Evolutionary conservation across 2,113 vertebrate species (phyloP), one percentile per base, ranked within the genome.

Genomic region (Pheucticus melanocephalus): DNA sequence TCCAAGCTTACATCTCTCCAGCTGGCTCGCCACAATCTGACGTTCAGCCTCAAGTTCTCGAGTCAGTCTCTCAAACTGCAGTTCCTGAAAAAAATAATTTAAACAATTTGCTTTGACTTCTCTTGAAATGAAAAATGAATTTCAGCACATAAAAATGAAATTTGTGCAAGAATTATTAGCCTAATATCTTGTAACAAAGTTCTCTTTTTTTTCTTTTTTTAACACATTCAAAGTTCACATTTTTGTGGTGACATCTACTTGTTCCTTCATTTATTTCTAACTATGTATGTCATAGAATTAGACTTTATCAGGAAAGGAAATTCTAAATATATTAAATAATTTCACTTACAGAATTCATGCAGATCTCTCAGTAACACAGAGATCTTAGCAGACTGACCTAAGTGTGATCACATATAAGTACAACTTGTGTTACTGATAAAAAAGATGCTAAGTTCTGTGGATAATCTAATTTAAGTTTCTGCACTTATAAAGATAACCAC

Each of bases 1-100:
- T 96, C 99, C 99, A 90, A 99, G 98, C 96, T 99, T 99, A 98
- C 99, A 99, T 99, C 99, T 98, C 98, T 99, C 99, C 97, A 99
- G 98, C 79, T 99, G 99, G 95, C 99, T 99, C 50, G 99, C 99
- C 5, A 99, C 99, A 91, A 99, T 99, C 87, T 99, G 99, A 96
- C 99, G 99, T 94, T 99, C 99, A 17, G 99, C 99, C 97, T 99
- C 99, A 95, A 99, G 99, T 97, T 99, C 99, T 95, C 99, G 98
- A 93, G 99, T 99, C 97, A 99, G 97, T 88, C 99, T 98, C 95
- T 99, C 99, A 98, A 99, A 99, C 96, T 99, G 99, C 90, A 99
- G 98, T 96, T 99, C 99, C 99, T 99, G 98, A 84, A 97, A 97
- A 81, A 77, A 85, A 39, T 28, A 89, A 81, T 30, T 45, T 60